Conservation (phyloP, 2,113 vertebrate species). For the Phalacrocorax brasilianus region DNA sequence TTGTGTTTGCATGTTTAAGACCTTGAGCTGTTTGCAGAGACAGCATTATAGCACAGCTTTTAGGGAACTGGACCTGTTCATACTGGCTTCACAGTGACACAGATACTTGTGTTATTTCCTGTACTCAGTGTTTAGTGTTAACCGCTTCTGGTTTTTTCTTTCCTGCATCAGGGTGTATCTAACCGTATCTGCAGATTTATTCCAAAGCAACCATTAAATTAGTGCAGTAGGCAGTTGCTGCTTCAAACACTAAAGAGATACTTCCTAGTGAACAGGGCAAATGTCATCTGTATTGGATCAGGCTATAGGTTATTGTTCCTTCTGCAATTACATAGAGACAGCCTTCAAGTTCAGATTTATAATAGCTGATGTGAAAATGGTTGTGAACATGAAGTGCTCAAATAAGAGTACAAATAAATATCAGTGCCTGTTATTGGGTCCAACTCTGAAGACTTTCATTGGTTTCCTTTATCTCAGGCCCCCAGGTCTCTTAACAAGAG, state of each 20-base stretch:
- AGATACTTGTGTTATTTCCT: background rate
- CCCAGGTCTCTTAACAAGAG: background rate
- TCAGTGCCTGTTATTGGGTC: background rate
- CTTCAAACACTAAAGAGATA: slow-evolving; percentile 41
- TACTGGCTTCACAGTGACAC: background rate
- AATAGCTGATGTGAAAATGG: background rate
- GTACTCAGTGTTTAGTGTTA: background rate
- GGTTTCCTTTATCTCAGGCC: slow-evolving; percentile 32
- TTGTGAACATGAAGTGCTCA: background rate
- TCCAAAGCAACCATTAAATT: slow-evolving; percentile 45
- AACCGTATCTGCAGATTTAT: slow-evolving; percentile 4
- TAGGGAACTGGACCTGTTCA: background rate
- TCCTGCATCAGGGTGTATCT: background rate
- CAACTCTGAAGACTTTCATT: slow-evolving; percentile 16
- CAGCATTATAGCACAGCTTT: background rate
- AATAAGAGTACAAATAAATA: slow-evolving; percentile 43
- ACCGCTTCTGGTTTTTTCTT: background rate
- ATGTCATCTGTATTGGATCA: slow-evolving; percentile 53
- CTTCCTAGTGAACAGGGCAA: slow-evolving; percentile 62
- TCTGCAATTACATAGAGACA: slow-evolving; percentile 61
- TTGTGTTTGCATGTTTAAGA: background rate
- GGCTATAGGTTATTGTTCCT: slow-evolving; percentile 61
- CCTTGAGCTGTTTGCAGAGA: background rate
- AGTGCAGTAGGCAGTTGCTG: slow-evolving; percentile 17
- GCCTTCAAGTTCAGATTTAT: slow-evolving; percentile 23